These are phyloP conservation scores for Trichogramma pretiosum DNA, from an alignment of 1,140 invertebrate genomes.

Conservation along the genomic window DNA sequence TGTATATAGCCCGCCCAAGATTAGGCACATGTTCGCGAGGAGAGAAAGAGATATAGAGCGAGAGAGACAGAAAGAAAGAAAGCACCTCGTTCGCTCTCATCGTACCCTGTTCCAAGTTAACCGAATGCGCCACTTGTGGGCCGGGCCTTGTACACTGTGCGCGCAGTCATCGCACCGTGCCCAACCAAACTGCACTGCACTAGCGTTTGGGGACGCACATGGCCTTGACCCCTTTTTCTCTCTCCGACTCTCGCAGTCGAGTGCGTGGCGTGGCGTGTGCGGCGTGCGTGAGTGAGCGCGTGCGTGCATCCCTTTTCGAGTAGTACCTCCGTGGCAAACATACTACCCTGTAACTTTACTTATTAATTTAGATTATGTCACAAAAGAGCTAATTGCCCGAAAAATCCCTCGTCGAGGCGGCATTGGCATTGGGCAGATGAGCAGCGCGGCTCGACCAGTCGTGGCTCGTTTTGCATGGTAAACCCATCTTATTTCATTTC, in stretches of 20 bases:
- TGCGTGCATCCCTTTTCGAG: too few relatives aligned
- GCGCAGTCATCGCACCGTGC: too few relatives aligned
- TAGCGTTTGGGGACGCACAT: too few relatives aligned
- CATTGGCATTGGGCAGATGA: too few relatives aligned
- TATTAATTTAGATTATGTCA: conserved; percentile 46
- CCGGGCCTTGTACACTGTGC: too few relatives aligned
- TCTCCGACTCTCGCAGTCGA: background rate
- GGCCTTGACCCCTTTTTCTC: background rate
- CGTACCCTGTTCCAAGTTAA: conserved; percentile 38
- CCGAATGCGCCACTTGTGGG: conserved; percentile 37
- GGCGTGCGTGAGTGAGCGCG: too few relatives aligned
- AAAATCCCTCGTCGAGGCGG: too few relatives aligned
- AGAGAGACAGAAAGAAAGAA: too few relatives aligned
- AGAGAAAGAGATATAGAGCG: background rate
- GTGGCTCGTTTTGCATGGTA: background rate
- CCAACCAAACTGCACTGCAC: too few relatives aligned
- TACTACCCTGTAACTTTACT: conserved; percentile 40
- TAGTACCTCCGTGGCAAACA: conserved; percentile 26
- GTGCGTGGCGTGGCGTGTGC: too few relatives aligned
- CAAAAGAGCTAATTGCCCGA: conserved; percentile 40
- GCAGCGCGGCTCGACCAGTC: too few relatives aligned
- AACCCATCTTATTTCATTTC: too few relatives aligned
- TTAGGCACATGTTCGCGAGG: background rate
- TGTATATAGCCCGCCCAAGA: background rate
- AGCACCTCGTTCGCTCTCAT: conserved; percentile 20